Conservation (phyloP, 2,113 vertebrate genomes). For the Paedocypris sp. region DNA sequence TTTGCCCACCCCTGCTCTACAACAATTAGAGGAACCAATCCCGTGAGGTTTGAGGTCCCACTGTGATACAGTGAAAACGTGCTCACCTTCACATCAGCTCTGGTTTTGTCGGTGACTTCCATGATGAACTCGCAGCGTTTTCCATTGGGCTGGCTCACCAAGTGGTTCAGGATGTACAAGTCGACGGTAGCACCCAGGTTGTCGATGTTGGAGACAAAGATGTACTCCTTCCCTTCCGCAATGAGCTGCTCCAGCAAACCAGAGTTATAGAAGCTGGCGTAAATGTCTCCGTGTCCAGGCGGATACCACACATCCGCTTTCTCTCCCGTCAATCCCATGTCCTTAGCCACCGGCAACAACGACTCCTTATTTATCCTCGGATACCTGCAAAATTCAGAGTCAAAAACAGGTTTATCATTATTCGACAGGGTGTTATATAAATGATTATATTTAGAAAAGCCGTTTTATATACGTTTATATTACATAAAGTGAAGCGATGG, state of each 20-base stretch:
- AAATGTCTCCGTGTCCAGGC: constrained; percentile 81
- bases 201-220: constrained; percentile 87
- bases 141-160: constrained; percentile 77
- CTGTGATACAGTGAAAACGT: not conserved
- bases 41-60: too few relatives aligned
- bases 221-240: constrained; percentile 76
- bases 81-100: constrained; percentile 83
- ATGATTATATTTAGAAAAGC: too few relatives aligned
- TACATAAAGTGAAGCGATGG: too few relatives aligned
- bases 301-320: constrained; percentile 80
- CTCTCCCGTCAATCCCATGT: constrained; percentile 70
- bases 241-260: constrained; percentile 75
- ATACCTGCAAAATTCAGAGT: constrained; percentile 55
- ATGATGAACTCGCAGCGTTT: constrained; percentile 84
- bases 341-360: constrained; percentile 75
- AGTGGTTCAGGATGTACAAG: constrained; percentile 79
- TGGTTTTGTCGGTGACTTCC: constrained; percentile 86
- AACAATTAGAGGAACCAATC: too few relatives aligned
- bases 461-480: too few relatives aligned
- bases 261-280: constrained; percentile 78
- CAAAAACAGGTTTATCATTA: not conserved
- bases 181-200: constrained; percentile 85
- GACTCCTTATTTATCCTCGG: constrained; percentile 85
- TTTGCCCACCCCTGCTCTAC: too few relatives aligned
- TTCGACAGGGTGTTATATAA: too few relatives aligned